These are phyloP conservation scores for Scaptomyza tumidula DNA, from an alignment of 2,888 invertebrate species.

Conservation along the genomic window DNA sequence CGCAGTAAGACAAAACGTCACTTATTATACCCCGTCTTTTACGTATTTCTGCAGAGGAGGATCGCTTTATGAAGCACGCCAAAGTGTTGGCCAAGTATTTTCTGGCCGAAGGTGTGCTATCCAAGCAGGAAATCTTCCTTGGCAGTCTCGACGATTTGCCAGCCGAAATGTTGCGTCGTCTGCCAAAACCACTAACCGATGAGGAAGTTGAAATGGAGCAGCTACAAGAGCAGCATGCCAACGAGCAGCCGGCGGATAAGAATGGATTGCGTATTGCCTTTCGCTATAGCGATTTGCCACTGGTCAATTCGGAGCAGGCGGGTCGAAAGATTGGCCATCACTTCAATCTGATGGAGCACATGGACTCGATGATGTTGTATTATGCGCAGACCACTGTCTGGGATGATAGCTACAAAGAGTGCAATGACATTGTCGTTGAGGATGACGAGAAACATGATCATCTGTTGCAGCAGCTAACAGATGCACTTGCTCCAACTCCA, in stretches of 20 bases:
- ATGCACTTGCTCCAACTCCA: not conserved
- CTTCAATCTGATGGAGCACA: conserved; percentile 92
- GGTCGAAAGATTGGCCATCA: conserved; percentile 89
- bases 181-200: conserved; percentile 86
- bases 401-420: conserved; percentile 69
- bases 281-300: conserved; percentile 91
- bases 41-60: conserved; percentile 89
- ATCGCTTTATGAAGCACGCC: conserved; percentile 91
- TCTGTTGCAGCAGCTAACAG: not conserved
- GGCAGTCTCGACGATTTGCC: conserved; percentile 90
- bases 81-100: conserved; percentile 93
- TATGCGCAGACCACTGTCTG: conserved; percentile 86
- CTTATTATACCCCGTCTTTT: not conserved
- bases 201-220: conserved; percentile 54
- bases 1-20: not conserved
- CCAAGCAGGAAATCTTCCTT: conserved; percentile 89
- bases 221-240: conserved; percentile 49
- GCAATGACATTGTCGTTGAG: conserved; percentile 46
- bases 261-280: conserved; percentile 94
- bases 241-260: conserved; percentile 78
- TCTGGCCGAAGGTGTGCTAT: conserved; percentile 93
- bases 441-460: conserved; percentile 36
- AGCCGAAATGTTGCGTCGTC: conserved; percentile 86
- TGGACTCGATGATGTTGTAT: conserved; percentile 87
- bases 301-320: conserved; percentile 86